Conservation (phyloP, 2,113 vertebrate genomes). For the Eptatretus burgeri region DNA sequence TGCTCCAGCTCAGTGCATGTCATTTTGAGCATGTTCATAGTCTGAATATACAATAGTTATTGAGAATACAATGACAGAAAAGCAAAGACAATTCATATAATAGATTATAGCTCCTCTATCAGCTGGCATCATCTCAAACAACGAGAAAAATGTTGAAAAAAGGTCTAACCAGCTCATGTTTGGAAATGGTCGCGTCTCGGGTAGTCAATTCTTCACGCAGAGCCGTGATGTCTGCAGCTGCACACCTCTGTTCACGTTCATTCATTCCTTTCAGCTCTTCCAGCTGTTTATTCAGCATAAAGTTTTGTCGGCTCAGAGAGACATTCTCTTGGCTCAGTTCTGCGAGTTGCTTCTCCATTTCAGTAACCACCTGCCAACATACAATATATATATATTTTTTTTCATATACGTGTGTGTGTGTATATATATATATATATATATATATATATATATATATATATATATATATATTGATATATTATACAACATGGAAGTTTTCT, state of each 20-base stretch:
- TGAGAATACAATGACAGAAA: not conserved
- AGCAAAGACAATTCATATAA: not conserved
- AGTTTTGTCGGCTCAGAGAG: conserved; percentile 88
- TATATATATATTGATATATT: no score
- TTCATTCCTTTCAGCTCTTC: conserved; percentile 59
- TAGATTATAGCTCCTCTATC: no score
- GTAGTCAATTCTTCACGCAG: conserved; percentile 77
- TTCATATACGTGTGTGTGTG: no score
- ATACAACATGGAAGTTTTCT: no score
- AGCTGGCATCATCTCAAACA: no score
- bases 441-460: no score
- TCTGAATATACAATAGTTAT: conserved; percentile 25
- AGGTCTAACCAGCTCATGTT: conserved; percentile 50
- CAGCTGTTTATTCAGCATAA: conserved; percentile 83
- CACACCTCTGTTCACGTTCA: conserved; percentile 48
- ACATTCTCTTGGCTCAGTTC: conserved; percentile 68
- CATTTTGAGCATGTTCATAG: conserved; percentile 91
- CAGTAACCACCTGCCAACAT: conserved; percentile 50
- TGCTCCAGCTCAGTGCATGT: conserved; percentile 97
- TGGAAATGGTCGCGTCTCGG: conserved; percentile 89
- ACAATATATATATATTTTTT: not conserved
- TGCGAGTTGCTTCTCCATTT: conserved; percentile 82
- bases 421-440: no score
- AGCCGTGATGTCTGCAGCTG: conserved; percentile 66
- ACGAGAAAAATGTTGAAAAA: no score